Evolutionary conservation across 2,113 vertebrate species (phyloP), one percentile per base, ranked within the genome.

Genomic region (Tragelaphus imberbis): DNA sequence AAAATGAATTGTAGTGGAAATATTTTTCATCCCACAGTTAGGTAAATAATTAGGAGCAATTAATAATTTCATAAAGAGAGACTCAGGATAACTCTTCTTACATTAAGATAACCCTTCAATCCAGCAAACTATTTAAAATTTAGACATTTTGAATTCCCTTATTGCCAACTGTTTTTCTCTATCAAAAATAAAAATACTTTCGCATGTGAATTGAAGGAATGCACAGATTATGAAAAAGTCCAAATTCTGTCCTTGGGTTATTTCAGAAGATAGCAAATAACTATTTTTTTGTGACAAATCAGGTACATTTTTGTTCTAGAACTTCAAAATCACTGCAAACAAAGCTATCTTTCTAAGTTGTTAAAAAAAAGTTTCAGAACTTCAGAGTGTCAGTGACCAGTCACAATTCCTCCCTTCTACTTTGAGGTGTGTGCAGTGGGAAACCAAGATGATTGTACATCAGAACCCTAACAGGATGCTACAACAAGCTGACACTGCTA

Each of bases 91-190:
- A 92, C 9, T 9, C 21, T 93, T 84, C 49, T 90, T 61, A 84
- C 28, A 77, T 71, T 55, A 94, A 21, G 21, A 56, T 95, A 95
- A 80, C 6, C 2, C 23, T 96, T 90, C 40, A 91, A 58, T 59
- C 33, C 36, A 94, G n/a, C 28, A 84, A 80, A 58, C 44, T 28
- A 75, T 19, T 94, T 97, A 68, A 96, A 95, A 97, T 97, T 92
- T 90, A 97, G 85, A 61, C 81, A 63, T 86, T 93, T 75, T 81
- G 47, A 97, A 55, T 81, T 4, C 21, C 36, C 44, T 87, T 85
- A 49, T 94, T 84, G 33, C 9, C 47, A 30, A 44, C 12, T 80
- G 21, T 89, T 93, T 93, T 96, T 75, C 28, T 86, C 7, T 61
- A 56, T 30, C 12, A 93, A 95, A 90, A 96, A 93, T 77, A 12